Base-by-base conservation (phyloP, 2,888 invertebrate species). In the Andricus quercusramuli region DNA sequence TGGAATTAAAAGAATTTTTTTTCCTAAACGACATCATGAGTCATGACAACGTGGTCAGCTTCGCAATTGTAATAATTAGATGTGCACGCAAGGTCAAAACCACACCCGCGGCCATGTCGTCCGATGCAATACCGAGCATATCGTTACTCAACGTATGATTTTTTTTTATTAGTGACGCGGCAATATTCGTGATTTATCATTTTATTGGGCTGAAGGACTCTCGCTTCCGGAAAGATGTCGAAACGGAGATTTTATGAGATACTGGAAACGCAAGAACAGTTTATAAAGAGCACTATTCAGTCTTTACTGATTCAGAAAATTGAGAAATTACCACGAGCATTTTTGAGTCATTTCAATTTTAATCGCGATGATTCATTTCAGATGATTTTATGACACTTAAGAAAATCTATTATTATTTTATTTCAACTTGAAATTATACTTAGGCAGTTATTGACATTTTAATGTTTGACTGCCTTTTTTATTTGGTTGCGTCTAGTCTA, bases 21-120 rank as follows among this genome's bases (percentile, higher is more conserved):
- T 37, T 76, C 56, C 15, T 81, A 47, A 32, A 74, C 62, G 22
- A 44, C 41, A 25, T 77, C 66, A 82, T 82, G 81, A 84, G 79
- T 85, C 83, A 81, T 37, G 47, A 29, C 66, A 67, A 47, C 77
- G 5, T 65, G 83, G 79, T 74, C 81, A 80, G 66, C 79, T 82
- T 79, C 80, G 81, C 83, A 83, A 89, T 89, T 88, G 88, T 85
- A 86, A 86, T 89, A 90, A 91, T 91, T 89, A 85, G 83, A 83
- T 82, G 82, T 83, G 80, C 78, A 76, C 66, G 68, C 89, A 91
- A 90, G 89, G 89, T 83, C 85, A 85, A 83, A 86, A 86, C 87
- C 88, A 86, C 90, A 85, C 90, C 89, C 88, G 85, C 79, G 47
- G 47, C 66, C 56, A 80, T 83, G 78, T 79, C 80, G 79, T 82